Conservation (phyloP, 2,888 invertebrate genomes). For the Dasypogon diadema region DNA sequence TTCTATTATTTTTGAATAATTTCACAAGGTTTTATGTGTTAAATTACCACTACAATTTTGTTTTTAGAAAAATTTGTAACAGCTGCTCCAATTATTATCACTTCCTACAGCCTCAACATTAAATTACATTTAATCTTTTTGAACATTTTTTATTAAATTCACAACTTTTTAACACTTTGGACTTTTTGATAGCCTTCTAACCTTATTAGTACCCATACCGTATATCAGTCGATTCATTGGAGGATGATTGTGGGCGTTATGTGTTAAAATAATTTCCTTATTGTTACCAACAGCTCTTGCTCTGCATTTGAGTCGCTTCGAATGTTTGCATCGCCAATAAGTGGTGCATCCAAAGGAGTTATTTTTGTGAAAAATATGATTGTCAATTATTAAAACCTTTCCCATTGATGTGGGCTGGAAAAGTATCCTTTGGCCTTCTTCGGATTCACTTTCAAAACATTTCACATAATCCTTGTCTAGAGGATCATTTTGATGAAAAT, state of each 20-base stretch:
- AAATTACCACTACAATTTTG: too few species aligned
- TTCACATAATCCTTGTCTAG: too few species aligned
- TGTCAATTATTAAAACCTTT: slow-evolving; percentile 44
- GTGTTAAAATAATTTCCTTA: slow-evolving; percentile 53
- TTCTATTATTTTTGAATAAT: too few species aligned
- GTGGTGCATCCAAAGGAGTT: slow-evolving; percentile 50
- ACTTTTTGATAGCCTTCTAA: slow-evolving; percentile 22
- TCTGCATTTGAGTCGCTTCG: slow-evolving; percentile 55
- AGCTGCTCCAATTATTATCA: too few species aligned
- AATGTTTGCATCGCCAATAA: slow-evolving; percentile 57
- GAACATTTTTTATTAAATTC: too few species aligned
- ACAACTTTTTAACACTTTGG: too few species aligned
- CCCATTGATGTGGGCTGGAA: slow-evolving; percentile 1
- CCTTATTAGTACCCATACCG: slow-evolving; percentile 48
- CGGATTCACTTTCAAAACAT: not conserved
- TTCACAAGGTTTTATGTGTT: too few species aligned
- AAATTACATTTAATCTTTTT: too few species aligned
- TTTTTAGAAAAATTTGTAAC: too few species aligned
- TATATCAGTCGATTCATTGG: slow-evolving; percentile 52
- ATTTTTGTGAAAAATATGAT: slow-evolving; percentile 55
- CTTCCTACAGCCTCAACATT: too few species aligned
- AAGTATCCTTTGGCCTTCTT: not conserved
- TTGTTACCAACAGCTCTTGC: slow-evolving; percentile 54
- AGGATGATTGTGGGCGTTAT: slow-evolving; percentile 55
- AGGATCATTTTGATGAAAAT: too few species aligned